Conservation (phyloP, 2,797 vertebrate genomes). For the Rhabdophis nuchalis region DNA sequence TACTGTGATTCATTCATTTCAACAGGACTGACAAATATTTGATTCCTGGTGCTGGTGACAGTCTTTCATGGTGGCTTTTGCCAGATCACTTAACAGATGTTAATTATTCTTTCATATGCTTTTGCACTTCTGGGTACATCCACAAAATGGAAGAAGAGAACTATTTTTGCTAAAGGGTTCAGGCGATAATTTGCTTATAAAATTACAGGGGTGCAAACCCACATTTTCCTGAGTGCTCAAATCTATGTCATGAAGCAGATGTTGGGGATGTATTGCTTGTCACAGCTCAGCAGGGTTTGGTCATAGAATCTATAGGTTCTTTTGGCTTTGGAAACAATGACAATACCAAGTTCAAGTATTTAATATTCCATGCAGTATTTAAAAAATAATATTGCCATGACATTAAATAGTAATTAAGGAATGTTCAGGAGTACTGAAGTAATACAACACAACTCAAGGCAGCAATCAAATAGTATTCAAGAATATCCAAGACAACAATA, state of each 20-base stretch:
- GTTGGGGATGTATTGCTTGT: neutral
- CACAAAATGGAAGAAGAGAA: neutral
- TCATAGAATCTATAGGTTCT: neutral
- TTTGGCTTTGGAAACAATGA: neutral
- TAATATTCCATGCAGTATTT: neutral
- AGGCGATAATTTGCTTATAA: neutral
- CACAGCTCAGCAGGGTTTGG: neutral
- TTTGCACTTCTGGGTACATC: neutral
- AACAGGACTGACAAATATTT: conserved; percentile 6
- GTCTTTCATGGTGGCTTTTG: neutral
- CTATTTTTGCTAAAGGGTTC: neutral
- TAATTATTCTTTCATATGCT: neutral
- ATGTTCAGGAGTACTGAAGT: neutral
- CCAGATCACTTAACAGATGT: neutral
- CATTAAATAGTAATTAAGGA: neutral
- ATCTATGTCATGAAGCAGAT: neutral
- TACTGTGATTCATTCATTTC: conserved; percentile 22
- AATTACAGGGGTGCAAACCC: neutral
- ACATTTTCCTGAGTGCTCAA: neutral
- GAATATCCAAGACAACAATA: neutral
- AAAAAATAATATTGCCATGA: neutral
- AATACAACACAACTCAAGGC: neutral
- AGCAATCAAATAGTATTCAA: neutral
- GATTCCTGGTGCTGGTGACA: neutral
- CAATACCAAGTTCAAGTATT: neutral